These are phyloP conservation scores for Platalea minor DNA, from an alignment of 2,797 vertebrate genomes.

Conservation along the genomic window DNA sequence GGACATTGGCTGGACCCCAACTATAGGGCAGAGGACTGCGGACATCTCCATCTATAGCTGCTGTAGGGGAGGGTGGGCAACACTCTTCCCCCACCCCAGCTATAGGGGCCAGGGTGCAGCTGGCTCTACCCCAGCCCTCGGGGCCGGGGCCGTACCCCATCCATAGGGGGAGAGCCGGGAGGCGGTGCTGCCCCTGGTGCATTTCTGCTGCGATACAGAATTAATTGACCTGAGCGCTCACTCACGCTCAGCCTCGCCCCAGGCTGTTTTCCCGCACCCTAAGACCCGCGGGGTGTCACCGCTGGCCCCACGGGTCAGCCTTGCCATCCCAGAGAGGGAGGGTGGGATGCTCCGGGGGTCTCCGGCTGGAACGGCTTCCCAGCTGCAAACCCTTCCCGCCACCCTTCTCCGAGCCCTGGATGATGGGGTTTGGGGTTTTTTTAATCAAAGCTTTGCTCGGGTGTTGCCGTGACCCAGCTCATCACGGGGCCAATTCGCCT, in stretches of 20 bases:
- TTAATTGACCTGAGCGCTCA: accelerated
- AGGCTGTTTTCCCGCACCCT: accelerated
- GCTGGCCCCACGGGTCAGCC: neutral
- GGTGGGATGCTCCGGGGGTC: neutral
- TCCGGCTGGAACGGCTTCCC: neutral
- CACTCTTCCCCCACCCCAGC: neutral
- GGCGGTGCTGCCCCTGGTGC: neutral
- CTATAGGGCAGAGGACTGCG: neutral
- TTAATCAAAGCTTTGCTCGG: neutral
- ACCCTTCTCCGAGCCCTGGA: neutral
- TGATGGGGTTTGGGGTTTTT: neutral
- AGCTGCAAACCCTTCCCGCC: accelerated
- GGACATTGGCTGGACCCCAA: accelerated
- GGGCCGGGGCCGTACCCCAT: accelerated
- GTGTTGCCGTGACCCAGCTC: too few relatives aligned
- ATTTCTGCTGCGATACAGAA: neutral
- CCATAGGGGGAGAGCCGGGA: neutral
- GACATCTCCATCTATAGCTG: accelerated
- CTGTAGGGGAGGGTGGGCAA: neutral
- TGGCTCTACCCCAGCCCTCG: neutral
- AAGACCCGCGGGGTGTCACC: neutral
- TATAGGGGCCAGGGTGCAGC: neutral
- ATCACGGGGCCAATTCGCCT: accelerated
- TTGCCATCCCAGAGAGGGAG: neutral
- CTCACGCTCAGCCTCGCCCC: too few relatives aligned